Base-by-base conservation (phyloP, 2,888 invertebrate genomes). In the Platycheirus rosarum region DNA sequence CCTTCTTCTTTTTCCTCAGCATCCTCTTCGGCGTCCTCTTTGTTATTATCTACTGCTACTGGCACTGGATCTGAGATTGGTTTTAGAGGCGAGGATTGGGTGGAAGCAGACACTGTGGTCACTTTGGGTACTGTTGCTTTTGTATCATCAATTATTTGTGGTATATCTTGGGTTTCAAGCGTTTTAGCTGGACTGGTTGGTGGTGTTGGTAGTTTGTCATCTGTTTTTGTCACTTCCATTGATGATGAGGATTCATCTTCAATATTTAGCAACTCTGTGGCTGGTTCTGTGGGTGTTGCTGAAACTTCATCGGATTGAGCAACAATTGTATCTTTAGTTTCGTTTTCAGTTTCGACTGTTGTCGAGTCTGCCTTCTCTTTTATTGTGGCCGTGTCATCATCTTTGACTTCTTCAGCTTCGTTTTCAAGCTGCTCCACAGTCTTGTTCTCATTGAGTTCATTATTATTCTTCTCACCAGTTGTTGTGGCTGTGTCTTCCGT, bases 361-460 rank as follows among this genome's bases (percentile, higher is more conserved):
- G 13, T 9, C 7, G 42, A 35, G 11, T 40, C 3, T 23, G 23
- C 23, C 6, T 2, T 23, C 23, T 4, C 23, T 14, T 91, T 91
- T 85, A 92, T 91, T 16, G 91, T 86, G 5, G 92, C 92, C 69
- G 91, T 89, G 18, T 91, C 92, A 79, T 92, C 92, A 76, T 92
- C 91, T 1, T 92, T 91, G 26, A 92, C 92, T 85, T 91, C 91
- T 40, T 91, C 89, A 37, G 92, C 92, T 71, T 92, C 90, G 62
- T 91, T 76, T 51, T 84, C 77, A 44, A 84, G 29, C 13, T 78
- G 23, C 8, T 78, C 84, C 0, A 20, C 57, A 6, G 73, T 49
- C 49, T 85, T 53, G 26, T 86, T 85, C 20, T 86, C 85, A 5
- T 85, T 80, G 26, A 79, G 57, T 69, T 85, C 85, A 32, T 85